These are phyloP conservation scores for Perognathus longimembris DNA, from an alignment of 2,113 vertebrate species.

Conservation along the genomic window DNA sequence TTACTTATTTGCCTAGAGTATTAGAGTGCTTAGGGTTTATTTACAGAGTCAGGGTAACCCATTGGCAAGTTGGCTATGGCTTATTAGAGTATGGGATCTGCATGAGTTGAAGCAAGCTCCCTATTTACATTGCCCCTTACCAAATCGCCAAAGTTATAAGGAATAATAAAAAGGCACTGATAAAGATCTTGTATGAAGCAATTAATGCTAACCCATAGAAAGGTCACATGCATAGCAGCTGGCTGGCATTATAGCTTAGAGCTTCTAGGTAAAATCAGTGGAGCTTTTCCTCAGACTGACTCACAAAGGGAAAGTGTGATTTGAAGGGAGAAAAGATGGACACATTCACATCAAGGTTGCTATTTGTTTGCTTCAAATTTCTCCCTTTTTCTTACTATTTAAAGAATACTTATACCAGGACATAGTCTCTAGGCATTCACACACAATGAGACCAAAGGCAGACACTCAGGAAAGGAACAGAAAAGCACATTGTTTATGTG, in stretches of 20 bases:
- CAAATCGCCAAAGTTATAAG: not conserved
- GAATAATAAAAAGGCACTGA: not conserved
- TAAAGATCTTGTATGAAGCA: not conserved
- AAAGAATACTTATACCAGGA: too few relatives aligned
- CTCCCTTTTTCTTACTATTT: not conserved
- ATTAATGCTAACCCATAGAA: not conserved
- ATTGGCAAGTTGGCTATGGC: not conserved
- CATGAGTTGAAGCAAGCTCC: constrained; percentile 8
- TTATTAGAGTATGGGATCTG: not conserved
- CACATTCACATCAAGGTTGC: not conserved
- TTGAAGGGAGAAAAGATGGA: not conserved
- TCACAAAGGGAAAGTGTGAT: not conserved
- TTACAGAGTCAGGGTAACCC: not conserved
- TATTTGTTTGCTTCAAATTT: not conserved
- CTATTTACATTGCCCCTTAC: not conserved
- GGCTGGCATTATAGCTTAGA: not conserved
- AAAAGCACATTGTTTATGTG: too few relatives aligned
- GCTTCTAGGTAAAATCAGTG: not conserved
- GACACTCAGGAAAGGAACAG: too few relatives aligned
- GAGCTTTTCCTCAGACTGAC: not conserved
- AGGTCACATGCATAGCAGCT: not conserved
- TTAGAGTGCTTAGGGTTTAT: not conserved
- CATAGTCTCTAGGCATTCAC: too few relatives aligned
- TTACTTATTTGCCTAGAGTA: not conserved
- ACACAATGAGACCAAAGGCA: too few relatives aligned